Evolutionary conservation across 2,113 vertebrate species (phyloP), one percentile per base, ranked within the genome.

Genomic region (Dasyprocta punctata): DNA sequence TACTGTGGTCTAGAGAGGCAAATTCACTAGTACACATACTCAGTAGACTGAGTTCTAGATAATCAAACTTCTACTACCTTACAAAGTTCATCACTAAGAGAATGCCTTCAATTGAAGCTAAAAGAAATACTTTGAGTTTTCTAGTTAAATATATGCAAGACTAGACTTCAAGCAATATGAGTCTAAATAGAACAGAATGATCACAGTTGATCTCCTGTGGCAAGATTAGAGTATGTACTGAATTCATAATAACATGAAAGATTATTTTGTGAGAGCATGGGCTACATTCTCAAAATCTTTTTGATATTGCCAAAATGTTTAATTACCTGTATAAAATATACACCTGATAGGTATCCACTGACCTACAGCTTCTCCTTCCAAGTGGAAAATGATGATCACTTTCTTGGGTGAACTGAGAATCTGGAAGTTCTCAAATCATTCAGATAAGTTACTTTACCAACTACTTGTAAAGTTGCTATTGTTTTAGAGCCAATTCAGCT

Each of bases 401-500:
- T 87, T 44, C 26, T 81, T 84, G 38, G 85, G 77, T 85, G 20
- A 22, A 61, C 12, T 38, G 38, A 94, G 90, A 85, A 41, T 47
- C 58, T 67, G 65, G 22, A 86, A 38, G 12, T 47, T 92, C 81
- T 83, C n/a, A 24, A 56, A 65, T 67, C 77, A 77, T 33, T 65
- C 80, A 67, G 54, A 58, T n/a, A 58, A n/a, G 77, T 81, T 47
- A 90, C 56, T 95, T 90, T 67, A 69, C 75, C 86, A 86, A 67
- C 47, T 56, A 30, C 84, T 81, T 83, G 36, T 61, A 69, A 92
- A 38, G 47, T 13, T 7, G 22, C 88, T 94, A 61, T 86, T 26
- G 9, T 84, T 71, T 94, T 69, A 86, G 81, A 97, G 81, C 47
- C 90, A 93, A 71, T 28, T 65, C 65, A 58, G 67, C 81, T 92